These are phyloP conservation scores for Caranx melampygus DNA, from an alignment of 2,113 vertebrate genomes.

Conservation along the genomic window DNA sequence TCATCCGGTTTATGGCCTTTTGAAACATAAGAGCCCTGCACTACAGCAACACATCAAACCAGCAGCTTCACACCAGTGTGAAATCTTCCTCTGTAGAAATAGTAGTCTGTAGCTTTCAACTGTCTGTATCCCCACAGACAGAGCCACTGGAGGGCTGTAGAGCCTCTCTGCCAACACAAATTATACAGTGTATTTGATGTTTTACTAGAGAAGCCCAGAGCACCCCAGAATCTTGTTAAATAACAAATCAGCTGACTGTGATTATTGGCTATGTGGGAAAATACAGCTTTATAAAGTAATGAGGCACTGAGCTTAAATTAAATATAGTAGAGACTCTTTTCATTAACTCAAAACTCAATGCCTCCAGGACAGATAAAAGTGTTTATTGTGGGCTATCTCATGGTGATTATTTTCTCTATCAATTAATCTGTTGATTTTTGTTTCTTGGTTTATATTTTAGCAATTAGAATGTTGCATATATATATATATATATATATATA, in stretches of 20 bases:
- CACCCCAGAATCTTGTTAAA: neutral
- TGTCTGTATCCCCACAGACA: neutral
- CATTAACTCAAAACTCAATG: neutral
- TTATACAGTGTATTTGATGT: constrained; percentile 1
- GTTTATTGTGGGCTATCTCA: neutral
- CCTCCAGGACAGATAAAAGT: neutral
- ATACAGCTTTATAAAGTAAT: neutral
- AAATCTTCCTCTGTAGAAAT: neutral
- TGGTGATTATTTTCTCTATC: no score
- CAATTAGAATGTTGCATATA: no score
- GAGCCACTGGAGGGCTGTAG: neutral
- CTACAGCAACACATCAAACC: no score
- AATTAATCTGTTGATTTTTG: neutral
- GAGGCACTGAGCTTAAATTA: neutral
- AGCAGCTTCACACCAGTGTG: neutral
- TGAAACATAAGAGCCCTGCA: no score
- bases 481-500: no score
- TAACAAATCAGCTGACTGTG: neutral
- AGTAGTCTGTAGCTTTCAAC: no score
- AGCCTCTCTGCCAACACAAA: neutral
- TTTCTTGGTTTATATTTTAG: neutral
- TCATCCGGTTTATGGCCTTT: no score
- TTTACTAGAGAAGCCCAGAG: neutral
- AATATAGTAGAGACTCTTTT: neutral
- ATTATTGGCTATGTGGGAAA: neutral